A percentile compares a stretch with the other conserved stretches of the same genome.
Evolutionary conservation across 1,140 invertebrate genomes (phyloP).

Genomic region (Drosophila pachea): DNA sequence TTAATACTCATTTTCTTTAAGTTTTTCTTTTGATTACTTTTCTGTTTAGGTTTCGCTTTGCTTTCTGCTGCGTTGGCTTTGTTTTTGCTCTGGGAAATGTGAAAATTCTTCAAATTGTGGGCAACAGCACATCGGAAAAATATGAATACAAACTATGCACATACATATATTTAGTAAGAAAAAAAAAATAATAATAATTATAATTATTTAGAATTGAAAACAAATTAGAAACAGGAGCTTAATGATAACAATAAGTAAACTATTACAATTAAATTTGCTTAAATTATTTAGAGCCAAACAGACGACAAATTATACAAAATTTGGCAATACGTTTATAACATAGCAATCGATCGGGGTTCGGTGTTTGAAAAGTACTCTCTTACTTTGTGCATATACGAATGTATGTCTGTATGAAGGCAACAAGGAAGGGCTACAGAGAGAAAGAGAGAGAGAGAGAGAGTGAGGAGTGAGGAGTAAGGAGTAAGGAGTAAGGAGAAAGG

Average conservation of each 20-base stretch:
- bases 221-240: constrained; percentile 12
- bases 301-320: constrained; percentile 26
- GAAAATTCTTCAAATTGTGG: constrained; percentile 22
- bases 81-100: constrained; percentile 3
- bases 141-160: constrained; percentile 41
- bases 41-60: not conserved
- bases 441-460: too few species aligned
- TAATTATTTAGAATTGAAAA: constrained; percentile 10
- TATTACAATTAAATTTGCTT: constrained; percentile 39
- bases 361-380: constrained; percentile 26
- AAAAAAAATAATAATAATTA: constrained; percentile 11
- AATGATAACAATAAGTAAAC: constrained; percentile 31
- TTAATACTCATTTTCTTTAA: constrained; percentile 14
- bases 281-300: constrained; percentile 27
- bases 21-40: not conserved
- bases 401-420: constrained; percentile 19
- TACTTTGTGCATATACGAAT: constrained; percentile 35
- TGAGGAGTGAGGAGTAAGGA: too few species aligned
- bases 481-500: too few species aligned
- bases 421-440: constrained; percentile 1
- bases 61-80: not conserved
- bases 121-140: constrained; percentile 34
- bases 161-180: constrained; percentile 37
- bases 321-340: constrained; percentile 36
- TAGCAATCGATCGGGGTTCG: constrained; percentile 18